A percentile compares a stretch with the other conserved stretches of the same genome.
phyloP scores from a whole-genome alignment of 2,113 vertebrate species.

The Periophthalmodon schlosseri region DNA sequence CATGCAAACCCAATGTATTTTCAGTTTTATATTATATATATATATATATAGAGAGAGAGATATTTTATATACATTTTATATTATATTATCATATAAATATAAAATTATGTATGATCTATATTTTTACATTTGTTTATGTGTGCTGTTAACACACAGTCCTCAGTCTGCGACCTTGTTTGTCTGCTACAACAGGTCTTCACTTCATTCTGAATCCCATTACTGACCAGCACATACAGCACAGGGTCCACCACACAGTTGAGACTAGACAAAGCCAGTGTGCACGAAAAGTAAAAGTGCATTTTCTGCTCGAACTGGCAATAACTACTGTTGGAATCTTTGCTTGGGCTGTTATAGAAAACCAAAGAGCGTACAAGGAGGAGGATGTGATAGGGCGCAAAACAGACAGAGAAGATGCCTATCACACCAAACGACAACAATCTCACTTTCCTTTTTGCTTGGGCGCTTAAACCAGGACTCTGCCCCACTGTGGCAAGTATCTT shows the following conservation, averaged over 20 bases:
- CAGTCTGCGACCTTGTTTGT: neutral
- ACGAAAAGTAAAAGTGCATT: conserved; percentile 68
- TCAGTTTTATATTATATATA: conserved; percentile 54
- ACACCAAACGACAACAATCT: conserved; percentile 75
- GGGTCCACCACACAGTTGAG: conserved; percentile 81
- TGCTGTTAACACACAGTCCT: neutral
- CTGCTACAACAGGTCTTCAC: conserved; percentile 45
- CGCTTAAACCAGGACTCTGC: conserved; percentile 65
- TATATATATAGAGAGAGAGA: too few species aligned
- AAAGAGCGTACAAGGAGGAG: conserved; percentile 73
- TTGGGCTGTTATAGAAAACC: conserved; percentile 33
- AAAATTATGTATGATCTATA: neutral
- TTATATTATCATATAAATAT: too few species aligned
- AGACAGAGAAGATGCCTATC: conserved; percentile 78
- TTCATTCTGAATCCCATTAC: conserved; percentile 69
- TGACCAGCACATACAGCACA: conserved; percentile 78
- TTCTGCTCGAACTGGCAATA: conserved; percentile 74
- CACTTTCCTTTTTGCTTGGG: conserved; percentile 73
- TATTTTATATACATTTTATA: too few species aligned
- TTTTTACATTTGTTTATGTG: neutral
- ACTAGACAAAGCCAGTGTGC: conserved; percentile 73
- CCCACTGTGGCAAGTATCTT: conserved; percentile 72
- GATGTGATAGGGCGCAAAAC: conserved; percentile 81
- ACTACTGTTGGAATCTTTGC: rapidly evolving
- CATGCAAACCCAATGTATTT: too few species aligned